Percentiles rank a stretch among this genome's conserved stretches.
These are phyloP conservation scores for Dryobota labecula DNA, from an alignment of 2,888 invertebrate species.

Conservation along the genomic window DNA sequence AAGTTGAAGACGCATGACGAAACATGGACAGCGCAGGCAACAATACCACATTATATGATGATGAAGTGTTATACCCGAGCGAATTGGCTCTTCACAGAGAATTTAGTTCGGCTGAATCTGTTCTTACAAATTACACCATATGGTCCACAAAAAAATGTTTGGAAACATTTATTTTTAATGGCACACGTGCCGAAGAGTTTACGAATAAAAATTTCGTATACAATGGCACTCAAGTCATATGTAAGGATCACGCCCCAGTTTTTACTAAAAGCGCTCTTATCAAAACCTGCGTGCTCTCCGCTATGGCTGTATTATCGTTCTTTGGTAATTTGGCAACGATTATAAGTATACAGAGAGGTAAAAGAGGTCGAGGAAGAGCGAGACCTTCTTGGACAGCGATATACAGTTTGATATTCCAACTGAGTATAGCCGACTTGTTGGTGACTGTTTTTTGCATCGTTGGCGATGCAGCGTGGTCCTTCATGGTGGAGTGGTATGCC, in stretches of 20 bases:
- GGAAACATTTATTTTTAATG: slow-evolving; percentile 75
- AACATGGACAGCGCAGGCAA: slow-evolving; percentile 87
- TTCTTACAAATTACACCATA: slow-evolving; percentile 65
- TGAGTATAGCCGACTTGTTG: slow-evolving; percentile 95
- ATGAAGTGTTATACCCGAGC: slow-evolving; percentile 70
- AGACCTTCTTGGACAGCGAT: slow-evolving; percentile 93
- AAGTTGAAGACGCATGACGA: slow-evolving; percentile 82
- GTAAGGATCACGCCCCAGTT: slow-evolving; percentile 92
- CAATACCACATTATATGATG: slow-evolving; percentile 87
- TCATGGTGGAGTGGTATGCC: slow-evolving; percentile 95
- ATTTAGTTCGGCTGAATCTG: slow-evolving; percentile 69
- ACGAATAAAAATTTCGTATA: slow-evolving; percentile 72
- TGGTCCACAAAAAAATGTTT: slow-evolving; percentile 85
- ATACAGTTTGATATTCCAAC: slow-evolving; percentile 94
- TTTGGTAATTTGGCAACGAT: slow-evolving; percentile 94
- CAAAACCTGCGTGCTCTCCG: slow-evolving; percentile 92
- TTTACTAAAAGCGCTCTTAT: slow-evolving; percentile 92
- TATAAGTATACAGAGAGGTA: slow-evolving; percentile 93
- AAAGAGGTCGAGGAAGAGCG: slow-evolving; percentile 89
- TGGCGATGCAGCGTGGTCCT: slow-evolving; percentile 95
- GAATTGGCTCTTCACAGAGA: slow-evolving; percentile 75
- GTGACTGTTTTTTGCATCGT: slow-evolving; percentile 95
- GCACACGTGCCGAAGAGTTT: slow-evolving; percentile 73
- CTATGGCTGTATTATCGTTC: slow-evolving; percentile 93
- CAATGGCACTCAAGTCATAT: slow-evolving; percentile 82